Evolutionary conservation across 2,888 invertebrate genomes (phyloP).

Genomic region (Agonopterix arenella): DNA sequence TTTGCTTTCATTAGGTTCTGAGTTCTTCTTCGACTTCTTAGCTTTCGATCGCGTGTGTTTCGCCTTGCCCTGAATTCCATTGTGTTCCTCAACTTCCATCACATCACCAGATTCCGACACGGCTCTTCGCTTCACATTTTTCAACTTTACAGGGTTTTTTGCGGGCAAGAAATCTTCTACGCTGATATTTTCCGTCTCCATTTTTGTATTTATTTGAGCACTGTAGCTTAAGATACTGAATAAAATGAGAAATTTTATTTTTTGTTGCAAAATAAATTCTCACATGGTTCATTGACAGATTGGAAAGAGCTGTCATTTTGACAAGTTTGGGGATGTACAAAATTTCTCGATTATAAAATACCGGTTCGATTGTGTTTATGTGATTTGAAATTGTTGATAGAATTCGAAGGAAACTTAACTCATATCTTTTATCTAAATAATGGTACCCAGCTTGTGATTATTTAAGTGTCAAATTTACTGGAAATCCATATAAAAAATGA

Average conservation of each 20-base stretch:
- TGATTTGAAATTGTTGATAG: background rate
- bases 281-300: slow-evolving; percentile 36
- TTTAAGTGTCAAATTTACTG: no score
- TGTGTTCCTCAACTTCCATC: slow-evolving; percentile 83
- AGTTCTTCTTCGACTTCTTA: slow-evolving; percentile 53
- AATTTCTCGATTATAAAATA: background rate
- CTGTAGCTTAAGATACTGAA: background rate
- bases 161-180: slow-evolving; percentile 70
- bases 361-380: background rate
- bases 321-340: background rate
- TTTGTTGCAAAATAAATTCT: slow-evolving; percentile 20
- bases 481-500: no score
- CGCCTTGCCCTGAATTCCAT: slow-evolving; percentile 73
- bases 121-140: slow-evolving; percentile 72
- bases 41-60: slow-evolving; percentile 55
- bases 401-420: no score
- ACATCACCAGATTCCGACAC: slow-evolving; percentile 66
- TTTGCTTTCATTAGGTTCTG: slow-evolving; percentile 72
- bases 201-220: slow-evolving; percentile 20
- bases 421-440: no score
- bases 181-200: slow-evolving; percentile 71
- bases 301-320: slow-evolving; percentile 14
- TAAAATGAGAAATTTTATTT: slow-evolving; percentile 5
- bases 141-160: slow-evolving; percentile 60
- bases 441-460: no score